phyloP scores from a whole-genome alignment of 2,113 vertebrate genomes.

The Petromus typicus region DNA sequence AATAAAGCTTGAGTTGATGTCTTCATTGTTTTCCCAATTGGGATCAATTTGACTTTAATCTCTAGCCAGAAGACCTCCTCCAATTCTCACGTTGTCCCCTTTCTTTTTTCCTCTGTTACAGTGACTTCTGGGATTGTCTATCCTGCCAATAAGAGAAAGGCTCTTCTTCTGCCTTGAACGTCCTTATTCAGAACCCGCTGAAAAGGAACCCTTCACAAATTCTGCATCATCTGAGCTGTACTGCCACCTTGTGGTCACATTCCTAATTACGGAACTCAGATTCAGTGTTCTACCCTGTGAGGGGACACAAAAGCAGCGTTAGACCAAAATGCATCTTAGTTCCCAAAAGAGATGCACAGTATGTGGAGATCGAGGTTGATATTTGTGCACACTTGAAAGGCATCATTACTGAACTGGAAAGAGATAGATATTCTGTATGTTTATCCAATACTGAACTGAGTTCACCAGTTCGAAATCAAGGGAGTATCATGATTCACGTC shows the following conservation, averaged over 20 bases:
- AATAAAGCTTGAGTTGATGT: background rate
- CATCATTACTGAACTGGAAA: background rate
- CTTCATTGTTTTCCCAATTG: background rate
- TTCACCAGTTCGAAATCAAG: background rate
- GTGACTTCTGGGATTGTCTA: background rate
- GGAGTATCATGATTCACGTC: background rate
- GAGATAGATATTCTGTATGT: background rate
- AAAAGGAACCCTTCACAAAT: background rate
- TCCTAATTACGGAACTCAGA: background rate
- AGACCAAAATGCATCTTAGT: fast-evolving
- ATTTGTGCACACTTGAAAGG: background rate
- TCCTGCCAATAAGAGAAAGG: background rate
- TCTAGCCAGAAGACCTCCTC: background rate
- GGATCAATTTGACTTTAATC: background rate
- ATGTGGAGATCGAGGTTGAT: background rate
- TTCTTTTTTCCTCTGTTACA: background rate
- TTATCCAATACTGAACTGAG: background rate
- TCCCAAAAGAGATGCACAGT: background rate
- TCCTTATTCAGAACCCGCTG: background rate
- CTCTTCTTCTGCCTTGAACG: background rate
- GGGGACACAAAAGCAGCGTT: background rate
- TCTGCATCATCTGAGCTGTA: background rate
- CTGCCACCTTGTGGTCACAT: slow-evolving; percentile 46
- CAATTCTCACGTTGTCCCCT: fast-evolving
- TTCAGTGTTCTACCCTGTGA: background rate